phyloP scores from a whole-genome alignment of 2,888 invertebrate species.

The Lysandra bellargus region DNA sequence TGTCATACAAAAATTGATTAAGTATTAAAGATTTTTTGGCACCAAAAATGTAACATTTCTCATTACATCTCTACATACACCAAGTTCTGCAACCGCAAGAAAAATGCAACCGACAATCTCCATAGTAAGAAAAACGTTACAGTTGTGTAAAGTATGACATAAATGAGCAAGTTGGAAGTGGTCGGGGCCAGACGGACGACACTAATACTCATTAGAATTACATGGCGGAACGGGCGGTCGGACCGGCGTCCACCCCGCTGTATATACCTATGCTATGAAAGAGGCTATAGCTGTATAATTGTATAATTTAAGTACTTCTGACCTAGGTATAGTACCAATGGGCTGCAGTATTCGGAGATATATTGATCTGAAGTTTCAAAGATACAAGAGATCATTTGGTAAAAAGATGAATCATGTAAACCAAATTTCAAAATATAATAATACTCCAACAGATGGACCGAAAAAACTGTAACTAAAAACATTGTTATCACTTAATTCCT shows the following conservation, averaged over 20 bases:
- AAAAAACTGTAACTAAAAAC: not conserved
- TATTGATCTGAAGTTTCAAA: no score
- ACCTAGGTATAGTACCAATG: no score
- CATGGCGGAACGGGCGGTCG: slow-evolving; percentile 66
- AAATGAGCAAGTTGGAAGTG: slow-evolving; percentile 39
- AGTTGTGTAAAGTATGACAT: slow-evolving; percentile 32
- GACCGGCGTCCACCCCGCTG: slow-evolving; percentile 42
- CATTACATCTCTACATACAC: not conserved
- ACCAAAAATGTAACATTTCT: not conserved
- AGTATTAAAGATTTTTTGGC: no score
- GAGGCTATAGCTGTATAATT: not conserved
- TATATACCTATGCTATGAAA: not conserved
- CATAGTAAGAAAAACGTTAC: not conserved
- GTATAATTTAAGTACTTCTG: not conserved
- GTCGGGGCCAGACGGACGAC: slow-evolving; percentile 56
- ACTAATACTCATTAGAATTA: slow-evolving; percentile 80
- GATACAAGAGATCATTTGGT: no score
- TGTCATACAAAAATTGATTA: no score
- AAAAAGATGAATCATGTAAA: no score
- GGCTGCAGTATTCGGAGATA: no score
- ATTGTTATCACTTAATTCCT: not conserved
- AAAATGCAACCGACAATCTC: not conserved
- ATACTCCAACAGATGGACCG: not conserved
- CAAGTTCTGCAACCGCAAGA: not conserved
- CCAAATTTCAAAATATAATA: no score